Evolutionary conservation across 92 coral and sea anemone species (phyloP), one percentile per base, ranked within the genome.

Genomic region (Pocillopora meandrina): DNA sequence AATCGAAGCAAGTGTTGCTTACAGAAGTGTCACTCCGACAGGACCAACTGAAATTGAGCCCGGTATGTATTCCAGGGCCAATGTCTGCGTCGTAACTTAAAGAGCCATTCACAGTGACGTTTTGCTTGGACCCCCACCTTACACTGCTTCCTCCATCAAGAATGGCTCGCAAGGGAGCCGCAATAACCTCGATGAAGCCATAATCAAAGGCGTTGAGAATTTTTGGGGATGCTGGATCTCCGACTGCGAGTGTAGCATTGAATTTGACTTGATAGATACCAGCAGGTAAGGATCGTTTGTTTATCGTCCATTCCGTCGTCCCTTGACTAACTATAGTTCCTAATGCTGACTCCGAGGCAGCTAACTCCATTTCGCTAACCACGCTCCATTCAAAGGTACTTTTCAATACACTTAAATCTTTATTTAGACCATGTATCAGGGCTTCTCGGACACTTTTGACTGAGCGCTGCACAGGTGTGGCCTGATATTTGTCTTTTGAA

Each of bases 121-220:
- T 85, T 11, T 69, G 61, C 15, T 70, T 77, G 18, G 59, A 65
- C n/a, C 69, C 78, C 71, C 78, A 71, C 5, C 57, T 60, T 35
- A 61, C 75, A 9, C 26, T 20, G 15, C 84, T 76, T 18, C 92
- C 92, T 4, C 86, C 92, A 31, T 89, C 79, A 36, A 90, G 61
- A 17, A 57, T 15, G 2, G 90, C 92, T 10, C 72, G 90, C 57
- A 90, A 56, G 7, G 87, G 78, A 55, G 87, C 75, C 7, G 64
- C 77, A 33, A 56, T 20, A 4, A 90, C 72, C 68, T 86, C 83
- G 18, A 90, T 90, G 55, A 79, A 90, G 23, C 92, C 92, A 65
- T 79, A 79, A 15, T 79, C 83, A 79, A 64, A 79, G 17, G 61
- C 71, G 17, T 47, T 42, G 8, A 79, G 58, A 35, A 60, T 79